Evolutionary conservation across 2,797 vertebrate genomes (phyloP).

Genomic region (Eupleurogrammus muticus): DNA sequence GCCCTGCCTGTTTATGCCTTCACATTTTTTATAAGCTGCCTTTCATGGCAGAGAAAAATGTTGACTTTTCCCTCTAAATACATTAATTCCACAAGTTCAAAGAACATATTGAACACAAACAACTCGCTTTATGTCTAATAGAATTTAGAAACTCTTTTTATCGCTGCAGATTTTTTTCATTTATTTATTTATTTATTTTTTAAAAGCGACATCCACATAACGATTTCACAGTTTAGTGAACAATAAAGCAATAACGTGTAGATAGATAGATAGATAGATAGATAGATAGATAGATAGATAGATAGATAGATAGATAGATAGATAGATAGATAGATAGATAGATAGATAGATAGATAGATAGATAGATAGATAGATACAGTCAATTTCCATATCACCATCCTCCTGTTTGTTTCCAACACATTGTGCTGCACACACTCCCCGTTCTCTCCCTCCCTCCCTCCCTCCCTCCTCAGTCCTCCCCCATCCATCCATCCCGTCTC

Average conservation of each 20-base stretch:
- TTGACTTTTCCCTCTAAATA: constrained; percentile 81
- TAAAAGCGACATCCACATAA: constrained; percentile 12
- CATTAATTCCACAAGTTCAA: constrained; percentile 83
- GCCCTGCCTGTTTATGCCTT: constrained; percentile 97
- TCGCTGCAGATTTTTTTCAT: constrained; percentile 27
- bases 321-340: constrained; percentile 50
- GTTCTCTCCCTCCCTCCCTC: constrained; percentile 51
- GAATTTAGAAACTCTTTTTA: constrained; percentile 62
- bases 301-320: constrained; percentile 43
- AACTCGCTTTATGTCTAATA: constrained; percentile 70
- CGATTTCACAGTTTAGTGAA: constrained; percentile 36
- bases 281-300: constrained; percentile 35
- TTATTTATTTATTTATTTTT: neutral
- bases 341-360: constrained; percentile 47
- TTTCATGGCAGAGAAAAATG: constrained; percentile 77
- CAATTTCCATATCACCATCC: constrained; percentile 22
- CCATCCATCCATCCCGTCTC: constrained; percentile 83
- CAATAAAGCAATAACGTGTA: constrained; percentile 31
- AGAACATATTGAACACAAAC: constrained; percentile 70
- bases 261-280: constrained; percentile 43
- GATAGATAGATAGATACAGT: constrained; percentile 37
- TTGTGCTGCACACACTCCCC: constrained; percentile 60
- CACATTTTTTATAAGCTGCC: constrained; percentile 89
- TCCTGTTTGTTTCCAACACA: constrained; percentile 67
- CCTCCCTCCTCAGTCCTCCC: constrained; percentile 65